Percentiles rank a stretch among this genome's conserved stretches.
Conservation (phyloP, 2,888 invertebrate species). For the Ornithoptera priamus region DNA sequence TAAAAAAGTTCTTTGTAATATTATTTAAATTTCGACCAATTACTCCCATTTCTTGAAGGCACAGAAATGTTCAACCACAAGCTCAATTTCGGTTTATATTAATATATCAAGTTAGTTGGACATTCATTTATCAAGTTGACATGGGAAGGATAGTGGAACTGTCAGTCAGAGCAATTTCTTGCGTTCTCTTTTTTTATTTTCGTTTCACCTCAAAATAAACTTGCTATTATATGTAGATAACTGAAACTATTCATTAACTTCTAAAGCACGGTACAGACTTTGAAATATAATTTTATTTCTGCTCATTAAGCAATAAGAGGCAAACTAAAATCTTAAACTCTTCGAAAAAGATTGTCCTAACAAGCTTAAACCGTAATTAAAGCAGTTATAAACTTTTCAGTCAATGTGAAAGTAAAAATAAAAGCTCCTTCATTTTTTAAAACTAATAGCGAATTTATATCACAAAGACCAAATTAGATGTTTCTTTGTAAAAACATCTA, state of each 20-base stretch:
- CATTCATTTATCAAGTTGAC: constrained; percentile 22
- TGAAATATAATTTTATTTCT: not conserved
- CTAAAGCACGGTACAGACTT: not conserved
- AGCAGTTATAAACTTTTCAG: too few species aligned
- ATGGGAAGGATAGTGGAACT: constrained; percentile 12
- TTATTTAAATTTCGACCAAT: not conserved
- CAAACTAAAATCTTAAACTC: not conserved
- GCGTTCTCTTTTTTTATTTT: not conserved
- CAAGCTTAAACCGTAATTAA: too few species aligned
- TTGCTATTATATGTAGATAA: not conserved
- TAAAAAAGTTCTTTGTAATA: not conserved
- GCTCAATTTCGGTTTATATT: constrained; percentile 15
- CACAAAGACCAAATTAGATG: too few species aligned
- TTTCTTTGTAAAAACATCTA: too few species aligned
- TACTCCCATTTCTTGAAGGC: not conserved
- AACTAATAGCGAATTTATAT: too few species aligned
- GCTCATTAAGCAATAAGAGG: not conserved
- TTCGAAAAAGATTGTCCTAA: too few species aligned
- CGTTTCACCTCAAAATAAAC: not conserved
- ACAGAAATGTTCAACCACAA: not conserved
- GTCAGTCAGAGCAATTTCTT: constrained; percentile 11
- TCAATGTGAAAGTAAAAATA: too few species aligned
- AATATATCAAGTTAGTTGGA: constrained; percentile 20
- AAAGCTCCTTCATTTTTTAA: too few species aligned
- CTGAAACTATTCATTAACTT: not conserved